Base-by-base conservation (phyloP, 2,113 vertebrate genomes). In the Dicaeum eximium region DNA sequence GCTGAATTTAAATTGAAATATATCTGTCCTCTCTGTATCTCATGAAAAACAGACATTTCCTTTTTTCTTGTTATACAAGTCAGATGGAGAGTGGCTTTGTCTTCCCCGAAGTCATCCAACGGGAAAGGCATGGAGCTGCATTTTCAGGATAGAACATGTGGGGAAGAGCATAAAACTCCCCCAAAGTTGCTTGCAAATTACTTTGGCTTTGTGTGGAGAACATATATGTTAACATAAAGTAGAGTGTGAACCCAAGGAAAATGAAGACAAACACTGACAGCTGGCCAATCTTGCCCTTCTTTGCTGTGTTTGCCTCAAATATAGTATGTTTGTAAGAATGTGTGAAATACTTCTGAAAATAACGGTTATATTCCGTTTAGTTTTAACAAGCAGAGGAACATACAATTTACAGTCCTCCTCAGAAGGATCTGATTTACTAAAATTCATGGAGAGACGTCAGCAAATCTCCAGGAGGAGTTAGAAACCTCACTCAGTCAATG, bases 201-300 rank as follows among this genome's bases (percentile, higher is more conserved):
- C 74, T 92, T 62, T 35, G 79, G 35, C 83, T 92, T 91, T 91
- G 78, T 84, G 57, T 50, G 73, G 84, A 90, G 94, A 95, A 94
- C 79, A 89, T 95, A 58, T 30, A 96, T 51, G 92, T 93, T 96
- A 96, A 91, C 87, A 70, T 75, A 88, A 83, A 97, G 90, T 42
- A 90, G 74, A 90, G 80, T 95, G 90, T 83, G 90, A 97, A 95
- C 95, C 79, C 92, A 94, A 91, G 90, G 74, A 92, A 95, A 94
- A 94, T 51, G 50, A 96, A 91, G 95, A 93, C 93, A 93, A 96
- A 95, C 95, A 96, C 92, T 95, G 95, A 94, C 94, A 96, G 92
- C 90, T 97, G 95, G 93, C 85, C 93, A 92, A 96, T 91, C 85
- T 82, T 96, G 87, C 94, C 94, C 95, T 95, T 90, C 94, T 96